Conservation (phyloP, 37 sponge, comb jelly and placozoan species). For the Mnemiopsis leidyi region DNA sequence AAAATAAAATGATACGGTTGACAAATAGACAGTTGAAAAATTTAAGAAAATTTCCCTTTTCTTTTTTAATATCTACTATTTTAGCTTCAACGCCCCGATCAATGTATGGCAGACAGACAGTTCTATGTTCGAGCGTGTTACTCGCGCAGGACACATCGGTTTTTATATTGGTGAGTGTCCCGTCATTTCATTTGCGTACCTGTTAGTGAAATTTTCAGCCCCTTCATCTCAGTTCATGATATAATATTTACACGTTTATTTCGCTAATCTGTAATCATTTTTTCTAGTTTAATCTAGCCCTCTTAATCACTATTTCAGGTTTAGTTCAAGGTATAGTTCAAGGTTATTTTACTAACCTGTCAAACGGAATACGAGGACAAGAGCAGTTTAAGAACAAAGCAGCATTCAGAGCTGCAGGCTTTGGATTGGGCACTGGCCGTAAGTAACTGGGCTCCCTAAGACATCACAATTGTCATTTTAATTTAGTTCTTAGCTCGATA, state of each 20-base stretch:
- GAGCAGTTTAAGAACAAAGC: background rate
- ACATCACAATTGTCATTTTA: no score
- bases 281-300: no score
- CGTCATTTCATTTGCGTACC: background rate
- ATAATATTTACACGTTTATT: no score
- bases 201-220: no score
- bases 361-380: background rate
- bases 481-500: no score
- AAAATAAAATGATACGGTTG: no score
- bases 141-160: background rate
- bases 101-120: background rate
- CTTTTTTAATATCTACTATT: background rate
- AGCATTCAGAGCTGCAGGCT: background rate
- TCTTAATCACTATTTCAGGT: no score
- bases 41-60: background rate
- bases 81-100: slow-evolving; percentile 18
- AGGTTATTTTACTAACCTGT: background rate
- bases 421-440: slow-evolving; percentile 2
- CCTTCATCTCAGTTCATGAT: no score
- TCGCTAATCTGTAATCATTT: no score
- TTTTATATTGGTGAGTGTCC: slow-evolving; percentile 15
- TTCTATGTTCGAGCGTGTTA: slow-evolving; percentile 2
- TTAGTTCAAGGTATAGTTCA: background rate
- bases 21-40: no score
- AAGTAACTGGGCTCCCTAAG: no score